Percentiles rank a stretch among this genome's conserved stretches.
Evolutionary conservation across 2,888 invertebrate species (phyloP).

Genomic region (Nomada hirtipes): DNA sequence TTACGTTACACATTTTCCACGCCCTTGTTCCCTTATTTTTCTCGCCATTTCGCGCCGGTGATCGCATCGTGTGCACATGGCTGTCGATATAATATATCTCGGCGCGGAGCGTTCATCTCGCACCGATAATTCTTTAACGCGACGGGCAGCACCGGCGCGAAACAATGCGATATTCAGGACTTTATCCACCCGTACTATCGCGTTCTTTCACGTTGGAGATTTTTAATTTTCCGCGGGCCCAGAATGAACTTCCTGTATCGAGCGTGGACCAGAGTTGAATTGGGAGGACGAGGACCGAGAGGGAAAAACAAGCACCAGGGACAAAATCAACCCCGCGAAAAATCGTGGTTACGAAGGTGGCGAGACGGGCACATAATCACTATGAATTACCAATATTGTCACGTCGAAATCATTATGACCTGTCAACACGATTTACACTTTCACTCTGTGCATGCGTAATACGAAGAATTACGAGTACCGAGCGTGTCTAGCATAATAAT

Average conservation of each 20-base stretch:
- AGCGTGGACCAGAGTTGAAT: not conserved
- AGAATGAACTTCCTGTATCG: not conserved
- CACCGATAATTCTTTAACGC: slow-evolving; percentile 7
- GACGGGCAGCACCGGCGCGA: not conserved
- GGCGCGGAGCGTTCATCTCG: slow-evolving; percentile 2
- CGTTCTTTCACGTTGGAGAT: not conserved
- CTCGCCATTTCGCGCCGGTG: not conserved
- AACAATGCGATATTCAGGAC: not conserved
- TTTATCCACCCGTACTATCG: not conserved
- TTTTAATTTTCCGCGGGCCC: slow-evolving; percentile 9
- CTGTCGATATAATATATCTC: slow-evolving; percentile 12
- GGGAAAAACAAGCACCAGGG: not conserved
- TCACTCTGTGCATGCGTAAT: slow-evolving; percentile 64
- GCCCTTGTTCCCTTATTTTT: not conserved
- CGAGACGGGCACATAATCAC: slow-evolving; percentile 37
- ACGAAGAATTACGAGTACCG: slow-evolving; percentile 65
- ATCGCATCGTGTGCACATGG: not conserved
- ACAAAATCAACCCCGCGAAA: not conserved
- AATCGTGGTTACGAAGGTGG: slow-evolving; percentile 20
- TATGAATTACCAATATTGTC: slow-evolving; percentile 69
- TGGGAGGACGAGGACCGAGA: not conserved
- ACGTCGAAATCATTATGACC: slow-evolving; percentile 71
- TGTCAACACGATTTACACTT: slow-evolving; percentile 71
- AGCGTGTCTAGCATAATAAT: slow-evolving; percentile 67
- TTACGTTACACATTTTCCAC: not conserved